Conservation (phyloP, 2,797 vertebrate species). For the Molossus molossus region DNA sequence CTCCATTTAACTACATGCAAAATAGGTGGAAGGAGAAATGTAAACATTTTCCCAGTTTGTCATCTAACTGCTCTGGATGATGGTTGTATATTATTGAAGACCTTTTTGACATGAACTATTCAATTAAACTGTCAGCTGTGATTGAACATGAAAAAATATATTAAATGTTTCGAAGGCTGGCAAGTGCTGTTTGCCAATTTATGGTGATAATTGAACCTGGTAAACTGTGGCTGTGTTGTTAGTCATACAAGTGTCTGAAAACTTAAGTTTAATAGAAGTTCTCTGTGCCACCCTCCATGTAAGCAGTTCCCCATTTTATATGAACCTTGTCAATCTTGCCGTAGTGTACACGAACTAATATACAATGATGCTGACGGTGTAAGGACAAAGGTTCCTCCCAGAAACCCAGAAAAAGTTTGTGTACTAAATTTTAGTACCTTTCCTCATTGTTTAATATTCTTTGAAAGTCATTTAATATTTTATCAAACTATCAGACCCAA, state of each 20-base stretch:
- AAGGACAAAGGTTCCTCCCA: background rate
- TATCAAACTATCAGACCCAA: background rate
- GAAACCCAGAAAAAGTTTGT: background rate
- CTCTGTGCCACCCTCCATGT: background rate
- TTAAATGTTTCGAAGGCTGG: background rate
- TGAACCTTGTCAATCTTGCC: background rate
- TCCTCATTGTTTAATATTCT: background rate
- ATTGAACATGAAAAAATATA: background rate
- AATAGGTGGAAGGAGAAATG: background rate
- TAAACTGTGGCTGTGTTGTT: background rate
- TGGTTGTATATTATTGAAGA: background rate
- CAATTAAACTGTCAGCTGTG: background rate
- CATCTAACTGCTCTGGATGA: background rate
- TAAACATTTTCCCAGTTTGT: background rate
- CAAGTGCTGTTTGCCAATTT: background rate
- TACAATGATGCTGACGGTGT: background rate
- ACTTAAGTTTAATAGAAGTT: background rate
- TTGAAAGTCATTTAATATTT: slow-evolving; percentile 22
- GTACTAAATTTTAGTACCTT: background rate
- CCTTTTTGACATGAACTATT: slow-evolving; percentile 39
- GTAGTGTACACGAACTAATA: background rate
- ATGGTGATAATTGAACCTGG: background rate
- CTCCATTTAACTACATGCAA: slow-evolving; percentile 18
- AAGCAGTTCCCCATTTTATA: background rate
- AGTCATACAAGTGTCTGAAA: background rate